These are phyloP conservation scores for Danio albolineatus DNA, from an alignment of 2,797 vertebrate genomes.

Conservation along the genomic window DNA sequence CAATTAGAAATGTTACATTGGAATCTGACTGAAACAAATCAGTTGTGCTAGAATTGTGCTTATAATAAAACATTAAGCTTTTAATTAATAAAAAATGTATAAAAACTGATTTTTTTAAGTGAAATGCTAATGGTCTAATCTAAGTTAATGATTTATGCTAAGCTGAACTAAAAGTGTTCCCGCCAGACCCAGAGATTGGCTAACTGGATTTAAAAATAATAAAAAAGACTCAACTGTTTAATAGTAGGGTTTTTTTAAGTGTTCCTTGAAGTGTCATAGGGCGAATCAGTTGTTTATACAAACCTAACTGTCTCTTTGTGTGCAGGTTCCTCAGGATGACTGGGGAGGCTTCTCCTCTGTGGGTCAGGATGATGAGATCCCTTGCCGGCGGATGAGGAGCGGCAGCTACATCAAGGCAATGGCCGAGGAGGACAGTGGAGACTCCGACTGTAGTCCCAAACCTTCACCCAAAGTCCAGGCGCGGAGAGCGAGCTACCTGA, in stretches of 20 bases:
- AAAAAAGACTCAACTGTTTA: too few species aligned
- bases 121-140: too few species aligned
- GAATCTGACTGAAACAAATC: neutral
- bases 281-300: neutral
- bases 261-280: neutral
- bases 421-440: conserved; percentile 89
- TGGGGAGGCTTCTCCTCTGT: conserved; percentile 81
- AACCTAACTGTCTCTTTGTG: conserved; percentile 3
- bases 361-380: conserved; percentile 87
- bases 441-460: conserved; percentile 87
- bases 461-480: conserved; percentile 88
- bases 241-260: too few species aligned
- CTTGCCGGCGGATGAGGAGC: conserved; percentile 88
- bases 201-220: too few species aligned
- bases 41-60: neutral
- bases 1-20: neutral
- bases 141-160: too few species aligned
- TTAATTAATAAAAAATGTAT: too few species aligned
- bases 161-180: too few species aligned
- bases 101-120: too few species aligned
- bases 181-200: too few species aligned
- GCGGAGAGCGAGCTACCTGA: conserved; percentile 89
- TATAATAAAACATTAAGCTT: too few species aligned
- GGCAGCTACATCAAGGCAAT: conserved; percentile 92
- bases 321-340: conserved; percentile 88